Evolutionary conservation across 2,888 invertebrate genomes (phyloP).

Genomic region (Cynaeus angustus): DNA sequence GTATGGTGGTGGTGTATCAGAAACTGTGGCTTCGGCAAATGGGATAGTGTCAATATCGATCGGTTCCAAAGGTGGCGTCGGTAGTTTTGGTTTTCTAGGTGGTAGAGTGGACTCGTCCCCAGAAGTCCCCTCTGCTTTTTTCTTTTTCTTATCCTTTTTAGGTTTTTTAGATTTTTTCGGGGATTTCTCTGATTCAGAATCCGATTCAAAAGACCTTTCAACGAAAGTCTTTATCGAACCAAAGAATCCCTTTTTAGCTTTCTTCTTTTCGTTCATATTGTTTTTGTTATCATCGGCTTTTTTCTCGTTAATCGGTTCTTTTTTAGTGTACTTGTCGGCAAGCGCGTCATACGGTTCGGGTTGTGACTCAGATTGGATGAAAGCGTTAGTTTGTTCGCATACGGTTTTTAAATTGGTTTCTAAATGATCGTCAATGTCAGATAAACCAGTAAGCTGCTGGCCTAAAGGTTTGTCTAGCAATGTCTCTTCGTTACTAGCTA

Average conservation of each 20-base stretch:
- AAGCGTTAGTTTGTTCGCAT: constrained; percentile 67
- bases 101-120: constrained; percentile 55
- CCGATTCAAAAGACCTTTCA: constrained; percentile 68
- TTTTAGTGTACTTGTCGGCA: constrained; percentile 54
- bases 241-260: constrained; percentile 67
- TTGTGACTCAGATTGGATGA: constrained; percentile 68
- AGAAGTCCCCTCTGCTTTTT: constrained; percentile 57
- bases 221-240: constrained; percentile 69
- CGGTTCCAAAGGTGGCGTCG: constrained; percentile 63
- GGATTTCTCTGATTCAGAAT: constrained; percentile 69
- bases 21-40: constrained; percentile 64
- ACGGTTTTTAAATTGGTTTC: constrained; percentile 55
- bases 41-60: constrained; percentile 66
- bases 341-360: constrained; percentile 64
- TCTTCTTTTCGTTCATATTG: constrained; percentile 64
- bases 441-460: constrained; percentile 54
- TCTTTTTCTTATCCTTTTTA: constrained; percentile 61
- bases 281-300: constrained; percentile 59
- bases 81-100: constrained; percentile 66
- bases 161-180: constrained; percentile 64
- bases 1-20: constrained; percentile 53
- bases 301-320: constrained; percentile 44
- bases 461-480: constrained; percentile 56
- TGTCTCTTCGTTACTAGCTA: constrained; percentile 67
- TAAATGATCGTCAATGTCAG: constrained; percentile 54